Evolutionary conservation across 2,888 invertebrate species (phyloP).

Genomic region (Antitype chi): DNA sequence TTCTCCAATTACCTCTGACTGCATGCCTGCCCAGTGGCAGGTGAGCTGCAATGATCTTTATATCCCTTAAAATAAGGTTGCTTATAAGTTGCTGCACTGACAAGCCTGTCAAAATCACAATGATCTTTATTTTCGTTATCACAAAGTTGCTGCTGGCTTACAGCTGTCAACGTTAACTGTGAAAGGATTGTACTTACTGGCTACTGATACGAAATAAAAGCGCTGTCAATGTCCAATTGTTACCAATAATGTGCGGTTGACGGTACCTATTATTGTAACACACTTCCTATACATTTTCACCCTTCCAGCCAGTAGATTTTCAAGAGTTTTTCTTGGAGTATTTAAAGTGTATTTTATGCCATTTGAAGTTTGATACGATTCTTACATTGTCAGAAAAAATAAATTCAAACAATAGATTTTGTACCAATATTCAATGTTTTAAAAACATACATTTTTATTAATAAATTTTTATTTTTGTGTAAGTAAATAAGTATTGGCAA

Average conservation of each 20-base stretch:
- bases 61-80: too few species aligned
- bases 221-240: not conserved
- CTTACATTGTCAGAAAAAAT: constrained; percentile 9
- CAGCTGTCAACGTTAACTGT: not conserved
- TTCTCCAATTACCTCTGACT: too few species aligned
- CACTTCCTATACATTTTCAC: too few species aligned
- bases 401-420: not conserved
- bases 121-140: too few species aligned
- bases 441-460: not conserved
- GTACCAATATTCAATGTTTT: constrained; percentile 12
- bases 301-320: not conserved
- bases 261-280: not conserved
- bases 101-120: too few species aligned
- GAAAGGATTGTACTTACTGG: not conserved
- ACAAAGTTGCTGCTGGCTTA: not conserved
- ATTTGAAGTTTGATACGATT: constrained; percentile 36
- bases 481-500: constrained; percentile 69
- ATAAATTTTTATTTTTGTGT: constrained; percentile 24
- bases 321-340: constrained; percentile 22
- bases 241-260: not conserved
- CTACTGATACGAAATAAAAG: not conserved
- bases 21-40: too few species aligned
- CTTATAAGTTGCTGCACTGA: too few species aligned
- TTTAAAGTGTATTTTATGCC: constrained; percentile 21
- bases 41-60: too few species aligned